These are phyloP conservation scores for Gallinago undulata DNA, from an alignment of 2,113 vertebrate species.

Conservation along the genomic window DNA sequence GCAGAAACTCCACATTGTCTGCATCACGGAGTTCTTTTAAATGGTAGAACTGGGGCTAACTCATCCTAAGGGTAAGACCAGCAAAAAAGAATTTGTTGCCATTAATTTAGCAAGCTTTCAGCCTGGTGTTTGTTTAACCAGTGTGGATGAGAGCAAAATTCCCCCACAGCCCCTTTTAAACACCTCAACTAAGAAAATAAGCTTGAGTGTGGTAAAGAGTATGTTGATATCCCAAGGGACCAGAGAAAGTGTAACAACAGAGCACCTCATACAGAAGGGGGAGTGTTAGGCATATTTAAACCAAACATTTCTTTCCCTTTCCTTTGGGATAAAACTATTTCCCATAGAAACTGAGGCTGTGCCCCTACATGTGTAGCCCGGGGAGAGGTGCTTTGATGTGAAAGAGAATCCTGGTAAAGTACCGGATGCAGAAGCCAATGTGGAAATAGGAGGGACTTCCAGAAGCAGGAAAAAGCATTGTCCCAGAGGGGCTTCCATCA, in stretches of 20 bases:
- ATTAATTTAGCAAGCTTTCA: slow-evolving; percentile 28
- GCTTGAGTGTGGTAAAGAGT: slow-evolving; percentile 23
- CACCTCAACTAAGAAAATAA: slow-evolving; percentile 50
- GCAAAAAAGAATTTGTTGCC: background rate
- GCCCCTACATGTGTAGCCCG: slow-evolving; percentile 68
- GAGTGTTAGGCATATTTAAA: slow-evolving; percentile 57
- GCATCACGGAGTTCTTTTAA: background rate
- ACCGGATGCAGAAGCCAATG: slow-evolving; percentile 73
- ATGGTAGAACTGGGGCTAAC: background rate
- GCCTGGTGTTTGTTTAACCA: slow-evolving; percentile 24
- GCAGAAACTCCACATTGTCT: background rate
- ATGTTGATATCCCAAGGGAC: slow-evolving; percentile 24
- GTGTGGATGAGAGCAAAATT: background rate
- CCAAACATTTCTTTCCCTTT: slow-evolving; percentile 70
- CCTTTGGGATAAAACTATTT: slow-evolving; percentile 74
- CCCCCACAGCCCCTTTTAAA: slow-evolving; percentile 6
- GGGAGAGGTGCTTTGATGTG: slow-evolving; percentile 77
- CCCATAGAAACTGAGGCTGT: slow-evolving; percentile 75
- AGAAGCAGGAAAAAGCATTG: slow-evolving; percentile 80
- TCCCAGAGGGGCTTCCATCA: slow-evolving; percentile 66
- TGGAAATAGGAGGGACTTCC: slow-evolving; percentile 77
- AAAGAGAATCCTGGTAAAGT: slow-evolving; percentile 68
- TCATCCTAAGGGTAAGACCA: background rate
- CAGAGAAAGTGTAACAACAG: slow-evolving; percentile 46
- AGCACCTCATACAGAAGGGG: slow-evolving; percentile 44